phyloP scores from a whole-genome alignment of 2,113 vertebrate species.

The Mobula birostris region DNA sequence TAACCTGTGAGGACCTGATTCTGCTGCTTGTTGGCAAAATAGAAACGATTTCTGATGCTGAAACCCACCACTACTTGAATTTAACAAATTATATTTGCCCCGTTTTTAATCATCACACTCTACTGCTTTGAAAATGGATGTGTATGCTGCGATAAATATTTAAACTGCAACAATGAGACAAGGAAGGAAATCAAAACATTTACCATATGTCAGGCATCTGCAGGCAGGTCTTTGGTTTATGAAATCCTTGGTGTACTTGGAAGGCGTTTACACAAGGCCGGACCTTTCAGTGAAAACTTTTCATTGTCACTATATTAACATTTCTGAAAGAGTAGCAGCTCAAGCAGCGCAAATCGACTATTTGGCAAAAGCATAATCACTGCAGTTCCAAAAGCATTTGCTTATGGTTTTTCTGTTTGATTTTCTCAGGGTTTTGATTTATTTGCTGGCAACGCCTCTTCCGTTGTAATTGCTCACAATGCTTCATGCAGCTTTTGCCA shows the following conservation, averaged over 20 bases:
- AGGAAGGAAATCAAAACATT: not conserved
- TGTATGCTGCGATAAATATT: not conserved
- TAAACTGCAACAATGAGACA: not conserved
- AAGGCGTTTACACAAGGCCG: not conserved
- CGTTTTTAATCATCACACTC: not conserved
- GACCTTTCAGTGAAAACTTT: not conserved
- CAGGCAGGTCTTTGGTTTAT: not conserved
- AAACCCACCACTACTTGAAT: not conserved
- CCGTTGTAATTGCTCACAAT: not conserved
- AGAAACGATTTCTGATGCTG: not conserved
- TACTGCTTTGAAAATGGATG: not conserved
- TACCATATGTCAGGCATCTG: not conserved
- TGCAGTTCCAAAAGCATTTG: not conserved
- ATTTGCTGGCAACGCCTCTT: not conserved
- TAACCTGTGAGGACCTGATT: not conserved
- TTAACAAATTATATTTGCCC: not conserved
- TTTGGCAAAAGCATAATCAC: not conserved
- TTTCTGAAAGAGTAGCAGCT: not conserved
- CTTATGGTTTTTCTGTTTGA: slow-evolving; percentile 12
- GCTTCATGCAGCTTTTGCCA: slow-evolving; percentile 4
- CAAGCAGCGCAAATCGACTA: not conserved
- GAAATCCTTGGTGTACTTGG: not conserved
- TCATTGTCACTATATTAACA: not conserved
- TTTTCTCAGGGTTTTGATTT: not conserved
- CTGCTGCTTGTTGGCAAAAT: not conserved